These are phyloP conservation scores for Crocidura indochinensis DNA, from an alignment of 2,797 vertebrate species.

Conservation along the genomic window DNA sequence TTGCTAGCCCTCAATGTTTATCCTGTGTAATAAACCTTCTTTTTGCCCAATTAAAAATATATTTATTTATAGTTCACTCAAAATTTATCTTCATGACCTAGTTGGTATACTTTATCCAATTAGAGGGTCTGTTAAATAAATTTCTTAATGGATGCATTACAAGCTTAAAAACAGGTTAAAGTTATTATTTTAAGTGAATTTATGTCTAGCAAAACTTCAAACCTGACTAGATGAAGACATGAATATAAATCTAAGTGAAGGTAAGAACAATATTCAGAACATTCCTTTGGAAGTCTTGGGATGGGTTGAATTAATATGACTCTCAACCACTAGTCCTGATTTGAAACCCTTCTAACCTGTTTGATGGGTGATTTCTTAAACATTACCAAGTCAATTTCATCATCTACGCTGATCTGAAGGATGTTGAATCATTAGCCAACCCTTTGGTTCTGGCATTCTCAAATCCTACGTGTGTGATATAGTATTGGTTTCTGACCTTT, in stretches of 20 bases:
- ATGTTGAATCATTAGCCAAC: neutral
- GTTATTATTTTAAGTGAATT: neutral
- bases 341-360: accelerated
- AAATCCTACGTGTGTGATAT: neutral
- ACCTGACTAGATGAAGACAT: neutral
- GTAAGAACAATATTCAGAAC: neutral
- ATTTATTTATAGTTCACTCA: neutral
- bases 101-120: neutral
- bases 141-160: neutral
- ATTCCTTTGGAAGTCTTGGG: neutral
- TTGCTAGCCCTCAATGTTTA: too few relatives aligned
- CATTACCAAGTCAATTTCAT: accelerated
- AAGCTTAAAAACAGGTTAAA: neutral
- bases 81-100: neutral
- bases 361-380: accelerated
- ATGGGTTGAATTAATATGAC: accelerated
- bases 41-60: neutral
- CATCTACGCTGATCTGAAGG: neutral
- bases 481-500: neutral
- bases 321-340: neutral
- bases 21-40: neutral
- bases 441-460: neutral
- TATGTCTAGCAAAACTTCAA: neutral
- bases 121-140: neutral
- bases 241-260: neutral